Conservation (phyloP, 2,888 invertebrate species). For the Idaea biselata region DNA sequence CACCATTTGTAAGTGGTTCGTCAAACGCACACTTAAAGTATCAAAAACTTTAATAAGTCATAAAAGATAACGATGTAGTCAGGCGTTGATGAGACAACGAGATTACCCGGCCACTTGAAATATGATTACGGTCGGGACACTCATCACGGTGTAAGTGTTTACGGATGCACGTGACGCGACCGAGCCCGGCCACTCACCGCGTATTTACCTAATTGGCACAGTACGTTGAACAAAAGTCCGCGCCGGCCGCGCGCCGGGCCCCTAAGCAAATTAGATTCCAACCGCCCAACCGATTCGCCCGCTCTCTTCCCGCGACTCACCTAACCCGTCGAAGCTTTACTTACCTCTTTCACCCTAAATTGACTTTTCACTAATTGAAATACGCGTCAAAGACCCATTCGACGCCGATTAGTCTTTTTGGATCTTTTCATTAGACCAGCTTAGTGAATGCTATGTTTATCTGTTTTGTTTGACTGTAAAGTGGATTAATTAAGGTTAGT, state of each 20-base stretch:
- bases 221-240: constrained; percentile 71
- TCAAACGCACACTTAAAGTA: constrained; percentile 6
- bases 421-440: constrained; percentile 23
- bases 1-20: too few species aligned
- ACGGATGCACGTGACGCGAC: constrained; percentile 61
- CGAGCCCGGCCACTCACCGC: constrained; percentile 36
- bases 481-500: constrained; percentile 3
- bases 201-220: constrained; percentile 76
- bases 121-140: constrained; percentile 59
- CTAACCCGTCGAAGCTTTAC: constrained; percentile 48
- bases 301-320: constrained; percentile 35
- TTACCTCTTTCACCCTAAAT: constrained; percentile 73
- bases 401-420: constrained; percentile 44
- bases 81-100: constrained; percentile 50
- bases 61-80: constrained; percentile 45
- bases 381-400: constrained; percentile 50
- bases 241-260: constrained; percentile 46
- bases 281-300: constrained; percentile 24
- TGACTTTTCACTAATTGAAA: constrained; percentile 69
- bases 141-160: constrained; percentile 64
- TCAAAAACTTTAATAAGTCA: constrained; percentile 39
- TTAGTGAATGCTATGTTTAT: constrained; percentile 8
- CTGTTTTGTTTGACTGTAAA: constrained; percentile 3
- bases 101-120: constrained; percentile 55
- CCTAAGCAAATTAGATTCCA: constrained; percentile 69